phyloP scores from a whole-genome alignment of 2,797 vertebrate species.

The Eptatretus atami region DNA sequence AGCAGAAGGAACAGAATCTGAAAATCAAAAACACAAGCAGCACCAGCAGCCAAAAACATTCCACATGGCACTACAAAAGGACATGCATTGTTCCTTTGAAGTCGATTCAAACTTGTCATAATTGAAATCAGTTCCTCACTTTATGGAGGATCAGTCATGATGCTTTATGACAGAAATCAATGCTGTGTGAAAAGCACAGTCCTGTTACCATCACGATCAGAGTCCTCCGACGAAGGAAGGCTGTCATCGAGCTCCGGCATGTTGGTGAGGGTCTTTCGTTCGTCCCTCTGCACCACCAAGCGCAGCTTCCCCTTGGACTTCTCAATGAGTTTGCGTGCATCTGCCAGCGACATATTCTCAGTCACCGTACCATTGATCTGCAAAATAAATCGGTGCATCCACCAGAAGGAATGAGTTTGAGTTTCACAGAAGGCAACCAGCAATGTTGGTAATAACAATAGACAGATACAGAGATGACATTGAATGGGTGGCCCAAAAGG shows the following conservation, averaged over 20 bases:
- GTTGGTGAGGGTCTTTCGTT: conserved; percentile 63
- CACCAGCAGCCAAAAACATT: too few relatives aligned
- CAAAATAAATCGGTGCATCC: conserved; percentile 5
- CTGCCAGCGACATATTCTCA: conserved; percentile 91
- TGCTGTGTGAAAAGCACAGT: too few relatives aligned
- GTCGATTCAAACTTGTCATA: too few relatives aligned
- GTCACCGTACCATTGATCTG: conserved; percentile 98
- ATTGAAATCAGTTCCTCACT: too few relatives aligned
- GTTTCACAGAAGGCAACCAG: not conserved
- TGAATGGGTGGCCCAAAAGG: too few relatives aligned
- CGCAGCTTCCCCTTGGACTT: conserved; percentile 97
- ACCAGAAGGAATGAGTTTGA: not conserved
- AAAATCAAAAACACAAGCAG: too few relatives aligned
- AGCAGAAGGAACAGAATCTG: too few relatives aligned
- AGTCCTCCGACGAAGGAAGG: conserved; percentile 79
- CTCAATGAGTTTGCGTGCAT: conserved; percentile 92
- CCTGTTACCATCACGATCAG: conserved; percentile 67
- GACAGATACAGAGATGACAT: not conserved
- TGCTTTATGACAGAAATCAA: too few relatives aligned
- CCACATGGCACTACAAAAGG: too few relatives aligned
- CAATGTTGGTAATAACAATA: not conserved
- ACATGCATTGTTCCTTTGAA: too few relatives aligned
- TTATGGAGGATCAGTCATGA: too few relatives aligned
- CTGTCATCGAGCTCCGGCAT: conserved; percentile 96
- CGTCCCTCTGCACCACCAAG: conserved; percentile 97